phyloP scores from a whole-genome alignment of 1,140 invertebrate genomes.

The Leptopilina boulardi region DNA sequence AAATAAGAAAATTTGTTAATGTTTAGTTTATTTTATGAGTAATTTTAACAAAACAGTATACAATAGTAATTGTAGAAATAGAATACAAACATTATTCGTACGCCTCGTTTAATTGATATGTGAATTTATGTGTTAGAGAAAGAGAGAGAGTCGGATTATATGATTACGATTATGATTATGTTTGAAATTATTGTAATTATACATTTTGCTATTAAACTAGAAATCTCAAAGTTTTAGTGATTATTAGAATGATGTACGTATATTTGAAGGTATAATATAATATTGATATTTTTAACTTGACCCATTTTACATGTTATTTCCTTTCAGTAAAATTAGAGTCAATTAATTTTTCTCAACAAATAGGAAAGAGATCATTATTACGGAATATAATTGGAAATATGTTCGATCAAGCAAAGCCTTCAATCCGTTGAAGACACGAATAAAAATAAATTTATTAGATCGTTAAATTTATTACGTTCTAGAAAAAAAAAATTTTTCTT shows the following conservation, averaged over 20 bases:
- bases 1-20: no score
- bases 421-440: no score
- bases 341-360: conserved; percentile 10
- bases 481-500: no score
- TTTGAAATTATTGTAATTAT: not conserved
- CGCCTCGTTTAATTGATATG: no score
- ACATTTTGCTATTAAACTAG: not conserved
- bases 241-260: not conserved
- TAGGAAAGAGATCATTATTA: conserved; percentile 5
- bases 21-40: no score
- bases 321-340: not conserved
- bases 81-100: no score
- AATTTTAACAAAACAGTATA: no score
- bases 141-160: not conserved
- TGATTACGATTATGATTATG: not conserved
- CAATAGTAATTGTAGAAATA: no score
- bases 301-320: not conserved
- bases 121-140: no score
- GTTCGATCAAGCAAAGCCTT: not conserved
- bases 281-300: not conserved
- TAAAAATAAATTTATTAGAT: no score
- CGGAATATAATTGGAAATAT: not conserved
- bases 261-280: not conserved
- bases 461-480: no score
- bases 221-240: conserved; percentile 1